phyloP scores from a whole-genome alignment of 2,888 invertebrate genomes.

The Parapristionchus giblindavisi region DNA sequence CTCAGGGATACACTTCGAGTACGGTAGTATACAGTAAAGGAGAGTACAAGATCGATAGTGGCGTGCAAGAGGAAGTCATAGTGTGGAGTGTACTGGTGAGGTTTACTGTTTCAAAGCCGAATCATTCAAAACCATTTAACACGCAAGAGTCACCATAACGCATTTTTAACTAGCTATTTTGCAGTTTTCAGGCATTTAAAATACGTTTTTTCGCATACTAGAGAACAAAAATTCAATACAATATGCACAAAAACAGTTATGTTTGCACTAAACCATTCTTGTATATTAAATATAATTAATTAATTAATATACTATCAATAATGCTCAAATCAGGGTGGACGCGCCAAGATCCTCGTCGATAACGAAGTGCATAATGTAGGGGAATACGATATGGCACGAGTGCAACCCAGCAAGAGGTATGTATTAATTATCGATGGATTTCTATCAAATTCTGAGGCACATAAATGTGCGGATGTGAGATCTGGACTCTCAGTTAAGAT shows the following conservation, averaged over 20 bases:
- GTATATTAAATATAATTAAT: not conserved
- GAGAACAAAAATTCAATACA: not conserved
- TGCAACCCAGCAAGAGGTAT: constrained; percentile 12
- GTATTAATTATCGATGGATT: not conserved
- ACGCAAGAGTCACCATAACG: not conserved
- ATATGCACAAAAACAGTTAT: not conserved
- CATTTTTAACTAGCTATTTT: no score
- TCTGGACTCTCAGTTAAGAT: no score
- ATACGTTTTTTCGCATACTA: not conserved
- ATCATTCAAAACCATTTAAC: no score
- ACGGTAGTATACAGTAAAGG: constrained; percentile 16
- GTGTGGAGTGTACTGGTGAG: constrained; percentile 32
- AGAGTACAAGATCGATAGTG: constrained; percentile 7
- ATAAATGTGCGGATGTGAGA: no score
- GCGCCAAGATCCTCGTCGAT: not conserved
- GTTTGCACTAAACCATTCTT: not conserved
- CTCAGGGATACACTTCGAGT: constrained; percentile 45
- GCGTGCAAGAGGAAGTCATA: constrained; percentile 15
- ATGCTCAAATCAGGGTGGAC: not conserved
- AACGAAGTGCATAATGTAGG: not conserved
- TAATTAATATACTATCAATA: not conserved
- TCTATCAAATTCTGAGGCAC: not conserved
- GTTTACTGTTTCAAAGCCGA: no score
- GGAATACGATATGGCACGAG: constrained; percentile 12
- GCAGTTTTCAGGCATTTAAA: not conserved